A percentile compares a stretch with the other conserved stretches of the same genome.
These are phyloP conservation scores for Lochmaea crataegi DNA, from an alignment of 2,888 invertebrate genomes.

Conservation along the genomic window DNA sequence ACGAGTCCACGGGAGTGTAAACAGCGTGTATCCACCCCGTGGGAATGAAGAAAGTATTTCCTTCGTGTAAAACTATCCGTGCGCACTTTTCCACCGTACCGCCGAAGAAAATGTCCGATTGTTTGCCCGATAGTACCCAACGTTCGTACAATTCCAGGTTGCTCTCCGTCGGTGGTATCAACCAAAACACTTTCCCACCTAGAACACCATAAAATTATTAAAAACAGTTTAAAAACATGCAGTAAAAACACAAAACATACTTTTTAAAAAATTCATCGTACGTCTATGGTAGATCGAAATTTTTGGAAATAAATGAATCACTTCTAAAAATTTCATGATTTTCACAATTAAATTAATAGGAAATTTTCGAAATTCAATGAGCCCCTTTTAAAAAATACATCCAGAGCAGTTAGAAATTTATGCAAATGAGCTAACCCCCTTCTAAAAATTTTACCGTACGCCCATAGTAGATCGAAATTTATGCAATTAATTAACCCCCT, in stretches of 20 bases:
- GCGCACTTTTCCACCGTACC: conserved; percentile 96
- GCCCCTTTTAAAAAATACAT: too few species aligned
- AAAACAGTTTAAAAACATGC: neutral
- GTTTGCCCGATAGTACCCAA: conserved; percentile 96
- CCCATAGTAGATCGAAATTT: too few species aligned
- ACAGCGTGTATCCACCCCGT: conserved; percentile 99
- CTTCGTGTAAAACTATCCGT: conserved; percentile 83
- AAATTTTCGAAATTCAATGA: too few species aligned
- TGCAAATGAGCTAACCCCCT: too few species aligned
- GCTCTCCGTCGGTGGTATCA: conserved; percentile 96
- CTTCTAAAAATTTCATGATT: too few species aligned
- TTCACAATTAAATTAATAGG: too few species aligned
- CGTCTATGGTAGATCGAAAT: too few species aligned
- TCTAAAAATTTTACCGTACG: too few species aligned
- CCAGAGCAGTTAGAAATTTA: too few species aligned
- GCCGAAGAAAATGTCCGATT: conserved; percentile 95
- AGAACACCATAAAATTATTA: conserved; percentile 1
- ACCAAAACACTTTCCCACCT: conserved; percentile 98
- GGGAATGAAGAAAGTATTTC: conserved; percentile 96
- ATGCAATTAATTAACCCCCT: too few species aligned
- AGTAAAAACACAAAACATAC: too few species aligned
- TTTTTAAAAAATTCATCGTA: neutral
- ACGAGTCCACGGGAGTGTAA: conserved; percentile 93
- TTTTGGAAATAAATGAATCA: too few species aligned
- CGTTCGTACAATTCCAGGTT: conserved; percentile 93